These are phyloP conservation scores for Platycnemis pennipes DNA, from an alignment of 2,888 invertebrate genomes.

Conservation along the genomic window DNA sequence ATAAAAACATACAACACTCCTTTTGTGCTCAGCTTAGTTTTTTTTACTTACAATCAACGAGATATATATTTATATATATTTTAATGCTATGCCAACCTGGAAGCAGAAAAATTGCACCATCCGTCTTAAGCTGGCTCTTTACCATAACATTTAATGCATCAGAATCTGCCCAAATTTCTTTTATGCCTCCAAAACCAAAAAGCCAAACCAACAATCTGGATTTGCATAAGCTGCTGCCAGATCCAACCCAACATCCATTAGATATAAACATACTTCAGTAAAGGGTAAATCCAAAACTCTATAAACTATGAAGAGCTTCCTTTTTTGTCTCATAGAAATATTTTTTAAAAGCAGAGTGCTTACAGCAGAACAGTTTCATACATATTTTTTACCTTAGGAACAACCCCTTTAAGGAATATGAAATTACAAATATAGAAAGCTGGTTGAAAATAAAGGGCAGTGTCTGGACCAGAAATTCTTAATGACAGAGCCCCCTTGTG, in stretches of 20 bases:
- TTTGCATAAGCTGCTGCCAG: slow-evolving; percentile 67
- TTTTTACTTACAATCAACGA: slow-evolving; percentile 65
- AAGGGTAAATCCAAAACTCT: slow-evolving; percentile 66
- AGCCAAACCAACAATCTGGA: slow-evolving; percentile 67
- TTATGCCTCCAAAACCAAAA: slow-evolving; percentile 64
- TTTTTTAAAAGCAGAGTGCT: slow-evolving; percentile 66
- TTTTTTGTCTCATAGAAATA: slow-evolving; percentile 63
- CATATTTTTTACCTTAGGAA: slow-evolving; percentile 60
- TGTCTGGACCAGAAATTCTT: slow-evolving; percentile 61
- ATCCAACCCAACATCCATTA: slow-evolving; percentile 65
- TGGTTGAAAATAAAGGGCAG: slow-evolving; percentile 64
- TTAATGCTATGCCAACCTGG: slow-evolving; percentile 67
- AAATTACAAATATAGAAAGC: slow-evolving; percentile 67
- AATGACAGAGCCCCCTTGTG: slow-evolving; percentile 51
- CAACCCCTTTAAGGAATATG: slow-evolving; percentile 67
- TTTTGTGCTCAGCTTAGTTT: slow-evolving; percentile 63
- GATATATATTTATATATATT: slow-evolving; percentile 61
- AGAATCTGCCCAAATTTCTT: slow-evolving; percentile 64
- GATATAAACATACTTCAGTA: slow-evolving; percentile 64
- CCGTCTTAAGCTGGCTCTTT: slow-evolving; percentile 66
- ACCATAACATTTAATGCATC: slow-evolving; percentile 65
- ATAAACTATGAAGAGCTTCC: slow-evolving; percentile 65
- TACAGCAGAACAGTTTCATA: slow-evolving; percentile 67
- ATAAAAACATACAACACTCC: slow-evolving; percentile 67
- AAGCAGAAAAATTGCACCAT: slow-evolving; percentile 67